phyloP scores from a whole-genome alignment of 2,113 vertebrate genomes.

The Colaptes auratus region DNA sequence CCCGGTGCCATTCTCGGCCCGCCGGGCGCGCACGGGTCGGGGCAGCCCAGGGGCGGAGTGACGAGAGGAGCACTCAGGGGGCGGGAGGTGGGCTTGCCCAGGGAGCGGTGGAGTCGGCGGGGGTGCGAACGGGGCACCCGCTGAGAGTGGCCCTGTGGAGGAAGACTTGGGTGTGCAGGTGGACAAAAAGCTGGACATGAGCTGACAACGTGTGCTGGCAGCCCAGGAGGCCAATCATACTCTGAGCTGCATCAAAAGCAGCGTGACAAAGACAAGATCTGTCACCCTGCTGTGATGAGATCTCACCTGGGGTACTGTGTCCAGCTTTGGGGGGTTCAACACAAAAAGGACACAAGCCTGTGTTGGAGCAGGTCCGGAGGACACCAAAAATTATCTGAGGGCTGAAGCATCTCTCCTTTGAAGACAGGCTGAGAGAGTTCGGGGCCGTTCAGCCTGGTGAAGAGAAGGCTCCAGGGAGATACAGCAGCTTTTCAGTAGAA shows the following conservation, averaged over 20 bases:
- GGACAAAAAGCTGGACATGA: not conserved
- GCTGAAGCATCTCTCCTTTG: too few species aligned
- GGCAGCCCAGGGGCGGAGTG: not conserved
- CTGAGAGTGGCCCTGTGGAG: not conserved
- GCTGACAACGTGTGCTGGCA: not conserved
- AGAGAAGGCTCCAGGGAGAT: too few species aligned
- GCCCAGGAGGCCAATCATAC: not conserved
- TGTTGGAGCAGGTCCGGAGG: too few species aligned
- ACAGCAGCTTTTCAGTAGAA: too few species aligned
- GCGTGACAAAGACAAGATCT: not conserved
- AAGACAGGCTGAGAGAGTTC: too few species aligned
- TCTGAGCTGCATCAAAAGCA: not conserved
- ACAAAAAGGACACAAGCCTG: too few species aligned
- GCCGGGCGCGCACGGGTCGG: not conserved
- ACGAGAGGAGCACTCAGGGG: not conserved
- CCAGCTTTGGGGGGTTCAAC: too few species aligned
- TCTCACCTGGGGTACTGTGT: too few species aligned
- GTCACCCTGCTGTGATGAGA: too few species aligned
- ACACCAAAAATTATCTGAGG: too few species aligned
- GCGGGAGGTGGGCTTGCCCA: not conserved
- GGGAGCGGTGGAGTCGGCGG: not conserved
- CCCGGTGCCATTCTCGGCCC: not conserved
- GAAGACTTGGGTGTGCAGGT: not conserved
- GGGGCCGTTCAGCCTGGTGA: too few species aligned
- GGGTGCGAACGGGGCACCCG: fast-evolving